These are phyloP conservation scores for Vanacampus margaritifer DNA, from an alignment of 2,113 vertebrate genomes.

Conservation along the genomic window DNA sequence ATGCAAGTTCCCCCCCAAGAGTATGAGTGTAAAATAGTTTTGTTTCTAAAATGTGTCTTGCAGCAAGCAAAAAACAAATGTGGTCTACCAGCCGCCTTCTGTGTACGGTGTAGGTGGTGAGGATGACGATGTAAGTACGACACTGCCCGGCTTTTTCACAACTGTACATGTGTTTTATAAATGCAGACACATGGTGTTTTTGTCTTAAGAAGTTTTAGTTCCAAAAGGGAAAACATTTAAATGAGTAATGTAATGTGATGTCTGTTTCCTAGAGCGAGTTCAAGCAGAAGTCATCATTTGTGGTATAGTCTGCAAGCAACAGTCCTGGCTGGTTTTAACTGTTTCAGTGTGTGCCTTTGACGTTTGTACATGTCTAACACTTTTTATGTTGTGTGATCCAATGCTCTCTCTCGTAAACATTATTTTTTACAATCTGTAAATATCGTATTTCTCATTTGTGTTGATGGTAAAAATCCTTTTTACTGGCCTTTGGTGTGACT, in stretches of 20 bases:
- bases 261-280: conserved; percentile 65
- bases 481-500: background rate
- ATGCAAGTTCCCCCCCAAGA: background rate
- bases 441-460: conserved; percentile 14
- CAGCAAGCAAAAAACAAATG: conserved; percentile 55
- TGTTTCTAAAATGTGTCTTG: background rate
- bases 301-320: conserved; percentile 60
- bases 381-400: background rate
- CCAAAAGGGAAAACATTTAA: background rate
- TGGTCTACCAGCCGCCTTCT: conserved; percentile 61
- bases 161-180: background rate
- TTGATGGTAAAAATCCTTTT: background rate
- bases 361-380: background rate
- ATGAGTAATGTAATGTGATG: conserved; percentile 11
- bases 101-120: conserved; percentile 41
- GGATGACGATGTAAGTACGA: conserved; percentile 65
- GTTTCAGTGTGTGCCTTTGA: background rate
- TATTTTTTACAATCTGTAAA: conserved; percentile 28
- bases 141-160: background rate
- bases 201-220: background rate
- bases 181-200: background rate
- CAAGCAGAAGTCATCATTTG: conserved; percentile 77
- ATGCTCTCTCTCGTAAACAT: background rate
- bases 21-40: background rate
- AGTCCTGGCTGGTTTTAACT: background rate